Evolutionary conservation across 1,140 invertebrate genomes (phyloP).

Genomic region (Cecropterus lyciades): DNA sequence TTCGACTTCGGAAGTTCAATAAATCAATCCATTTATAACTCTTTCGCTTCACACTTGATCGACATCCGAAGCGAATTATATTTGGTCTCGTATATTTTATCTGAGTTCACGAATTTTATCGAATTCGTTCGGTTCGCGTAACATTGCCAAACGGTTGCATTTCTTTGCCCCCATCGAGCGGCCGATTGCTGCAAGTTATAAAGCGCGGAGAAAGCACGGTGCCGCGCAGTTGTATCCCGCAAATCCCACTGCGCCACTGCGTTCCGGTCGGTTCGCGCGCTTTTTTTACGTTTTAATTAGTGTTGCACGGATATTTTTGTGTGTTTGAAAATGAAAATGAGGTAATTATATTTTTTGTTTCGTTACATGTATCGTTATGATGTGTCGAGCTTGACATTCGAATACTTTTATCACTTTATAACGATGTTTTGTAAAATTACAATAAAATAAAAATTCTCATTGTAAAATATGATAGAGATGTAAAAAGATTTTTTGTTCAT

Average conservation of each 20-base stretch:
- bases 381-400: background rate
- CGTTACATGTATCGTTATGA: constrained; percentile 30
- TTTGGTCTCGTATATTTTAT: constrained; percentile 45
- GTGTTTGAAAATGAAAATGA: constrained; percentile 65
- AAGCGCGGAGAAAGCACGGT: constrained; percentile 75
- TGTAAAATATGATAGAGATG: too few relatives aligned
- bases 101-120: constrained; percentile 56
- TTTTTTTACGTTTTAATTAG: constrained; percentile 56
- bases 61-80: constrained; percentile 43
- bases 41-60: constrained; percentile 43
- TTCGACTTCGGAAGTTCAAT: constrained; percentile 46
- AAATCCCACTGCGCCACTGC: constrained; percentile 39
- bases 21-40: constrained; percentile 40
- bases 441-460: too few relatives aligned
- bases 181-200: constrained; percentile 66
- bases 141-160: constrained; percentile 73
- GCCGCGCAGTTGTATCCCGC: constrained; percentile 61
- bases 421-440: too few relatives aligned
- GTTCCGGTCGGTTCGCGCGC: constrained; percentile 54
- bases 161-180: constrained; percentile 65
- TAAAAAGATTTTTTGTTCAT: too few relatives aligned
- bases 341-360: constrained; percentile 58
- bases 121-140: constrained; percentile 71
- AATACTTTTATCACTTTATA: background rate
- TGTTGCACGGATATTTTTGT: constrained; percentile 61